These are phyloP conservation scores for Epinephelus awoara DNA, from an alignment of 2,797 vertebrate genomes.

Conservation along the genomic window DNA sequence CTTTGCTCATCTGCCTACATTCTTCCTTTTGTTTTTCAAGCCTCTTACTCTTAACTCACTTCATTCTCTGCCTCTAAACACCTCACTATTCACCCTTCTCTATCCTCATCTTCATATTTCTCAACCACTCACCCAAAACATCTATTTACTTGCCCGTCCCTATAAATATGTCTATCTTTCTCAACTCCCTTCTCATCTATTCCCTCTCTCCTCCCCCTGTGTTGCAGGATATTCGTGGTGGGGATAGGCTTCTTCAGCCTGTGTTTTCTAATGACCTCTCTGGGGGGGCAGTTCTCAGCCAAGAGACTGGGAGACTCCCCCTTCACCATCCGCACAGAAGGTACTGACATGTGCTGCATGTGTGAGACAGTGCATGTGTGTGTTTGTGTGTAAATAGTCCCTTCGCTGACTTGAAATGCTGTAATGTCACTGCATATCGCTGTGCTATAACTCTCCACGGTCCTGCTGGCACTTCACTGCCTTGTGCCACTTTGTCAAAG, in stretches of 20 bases:
- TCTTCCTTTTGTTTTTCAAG: slow-evolving; percentile 14
- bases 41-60: slow-evolving; percentile 8
- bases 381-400: slow-evolving; percentile 44
- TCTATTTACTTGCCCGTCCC: slow-evolving; percentile 54
- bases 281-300: slow-evolving; percentile 95
- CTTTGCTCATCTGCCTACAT: slow-evolving; percentile 13
- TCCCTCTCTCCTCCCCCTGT: slow-evolving; percentile 57
- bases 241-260: slow-evolving; percentile 96
- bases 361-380: slow-evolving; percentile 19
- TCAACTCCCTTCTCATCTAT: slow-evolving; percentile 42
- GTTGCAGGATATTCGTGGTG: slow-evolving; percentile 92
- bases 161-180: slow-evolving; percentile 32
- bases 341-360: slow-evolving; percentile 77
- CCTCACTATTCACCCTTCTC: slow-evolving; percentile 3
- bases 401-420: slow-evolving; percentile 46
- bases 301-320: slow-evolving; percentile 94
- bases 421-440: slow-evolving; percentile 34
- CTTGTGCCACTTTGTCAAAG: slow-evolving; percentile 44
- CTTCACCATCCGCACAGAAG: slow-evolving; percentile 95
- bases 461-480: slow-evolving; percentile 45
- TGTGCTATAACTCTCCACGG: slow-evolving; percentile 27
- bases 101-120: slow-evolving; percentile 19
- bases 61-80: slow-evolving; percentile 9
- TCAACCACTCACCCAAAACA: slow-evolving; percentile 32
- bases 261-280: slow-evolving; percentile 96